A percentile compares a stretch with the other conserved stretches of the same genome.
These are phyloP conservation scores for Anastrepha ludens DNA, from an alignment of 1,140 invertebrate species.

Conservation along the genomic window DNA sequence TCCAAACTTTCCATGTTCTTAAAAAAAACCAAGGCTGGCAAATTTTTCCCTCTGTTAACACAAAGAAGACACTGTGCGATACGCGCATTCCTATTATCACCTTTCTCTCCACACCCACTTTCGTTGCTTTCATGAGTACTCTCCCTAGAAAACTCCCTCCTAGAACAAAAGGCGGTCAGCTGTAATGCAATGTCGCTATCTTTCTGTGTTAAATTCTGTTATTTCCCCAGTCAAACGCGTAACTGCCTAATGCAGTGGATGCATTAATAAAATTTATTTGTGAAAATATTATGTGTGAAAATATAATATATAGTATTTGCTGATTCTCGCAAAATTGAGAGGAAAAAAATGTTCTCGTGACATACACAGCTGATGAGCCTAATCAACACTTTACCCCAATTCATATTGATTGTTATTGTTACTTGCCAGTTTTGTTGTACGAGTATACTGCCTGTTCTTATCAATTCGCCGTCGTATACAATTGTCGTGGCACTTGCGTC, in stretches of 20 bases:
- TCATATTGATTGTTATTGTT: constrained; percentile 29
- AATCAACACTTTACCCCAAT: not conserved
- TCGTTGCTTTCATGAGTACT: constrained; percentile 9
- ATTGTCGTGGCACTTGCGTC: not conserved
- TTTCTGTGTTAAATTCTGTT: not conserved
- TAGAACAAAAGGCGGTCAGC: not conserved
- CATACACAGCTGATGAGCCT: not conserved
- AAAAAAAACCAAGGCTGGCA: not conserved
- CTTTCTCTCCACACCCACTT: constrained; percentile 19
- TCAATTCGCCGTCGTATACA: constrained; percentile 2
- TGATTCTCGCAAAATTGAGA: not conserved
- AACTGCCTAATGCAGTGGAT: not conserved
- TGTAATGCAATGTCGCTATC: not conserved
- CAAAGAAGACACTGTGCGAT: not conserved
- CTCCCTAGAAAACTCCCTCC: not conserved
- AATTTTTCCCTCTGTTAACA: not conserved
- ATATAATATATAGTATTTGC: not conserved
- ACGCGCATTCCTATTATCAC: not conserved
- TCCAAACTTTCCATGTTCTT: too few species aligned
- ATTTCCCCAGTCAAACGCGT: not conserved
- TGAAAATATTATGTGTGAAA: not conserved
- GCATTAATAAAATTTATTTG: constrained; percentile 9
- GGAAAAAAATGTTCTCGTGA: not conserved
- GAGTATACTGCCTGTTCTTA: not conserved
- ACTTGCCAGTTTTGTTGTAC: not conserved